Conservation (phyloP, 2,113 vertebrate species). For the Zapornia atra region DNA sequence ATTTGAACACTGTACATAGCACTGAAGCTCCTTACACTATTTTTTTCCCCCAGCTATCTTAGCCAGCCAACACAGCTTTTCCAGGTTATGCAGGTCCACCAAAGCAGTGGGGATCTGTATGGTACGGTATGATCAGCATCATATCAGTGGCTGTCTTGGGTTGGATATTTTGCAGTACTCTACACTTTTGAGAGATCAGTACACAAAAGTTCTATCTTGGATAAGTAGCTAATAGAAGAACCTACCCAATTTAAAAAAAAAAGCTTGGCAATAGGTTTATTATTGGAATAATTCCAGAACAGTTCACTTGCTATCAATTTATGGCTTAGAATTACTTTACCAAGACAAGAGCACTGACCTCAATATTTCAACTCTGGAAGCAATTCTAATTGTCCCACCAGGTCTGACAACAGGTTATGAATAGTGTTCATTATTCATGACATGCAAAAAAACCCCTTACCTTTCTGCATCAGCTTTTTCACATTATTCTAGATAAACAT, state of each 20-base stretch:
- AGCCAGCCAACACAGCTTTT: not conserved
- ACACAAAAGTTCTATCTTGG: not conserved
- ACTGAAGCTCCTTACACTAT: not conserved
- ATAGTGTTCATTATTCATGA: not conserved
- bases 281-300: not conserved
- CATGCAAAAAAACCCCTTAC: rapidly evolving
- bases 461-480: not conserved
- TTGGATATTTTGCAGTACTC: not conserved
- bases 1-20: not conserved
- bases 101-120: not conserved
- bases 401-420: not conserved
- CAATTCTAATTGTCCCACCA: not conserved
- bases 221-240: not conserved
- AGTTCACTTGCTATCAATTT: not conserved
- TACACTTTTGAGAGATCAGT: not conserved
- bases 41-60: not conserved
- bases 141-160: not conserved
- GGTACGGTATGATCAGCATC: not conserved
- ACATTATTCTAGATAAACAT: not conserved
- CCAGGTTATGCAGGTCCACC: not conserved
- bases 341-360: not conserved
- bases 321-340: not conserved
- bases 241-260: not conserved
- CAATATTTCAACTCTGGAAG: not conserved
- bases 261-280: not conserved